phyloP scores from a whole-genome alignment of 2,888 invertebrate genomes.

The Andrena marginata region DNA sequence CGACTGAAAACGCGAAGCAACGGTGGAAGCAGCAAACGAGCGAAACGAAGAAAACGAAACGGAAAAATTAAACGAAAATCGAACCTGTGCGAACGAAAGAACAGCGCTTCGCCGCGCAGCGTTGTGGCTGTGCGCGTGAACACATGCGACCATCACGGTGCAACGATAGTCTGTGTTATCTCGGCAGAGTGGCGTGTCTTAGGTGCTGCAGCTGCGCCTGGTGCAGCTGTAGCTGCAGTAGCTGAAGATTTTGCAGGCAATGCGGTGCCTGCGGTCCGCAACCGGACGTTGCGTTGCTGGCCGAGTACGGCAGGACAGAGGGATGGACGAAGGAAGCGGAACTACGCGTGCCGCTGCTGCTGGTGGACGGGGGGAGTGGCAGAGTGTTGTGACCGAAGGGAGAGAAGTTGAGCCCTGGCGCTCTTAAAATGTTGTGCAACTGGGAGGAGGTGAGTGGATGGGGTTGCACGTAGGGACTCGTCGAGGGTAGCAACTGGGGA shows the following conservation, averaged over 20 bases:
- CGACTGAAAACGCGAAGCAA: not conserved
- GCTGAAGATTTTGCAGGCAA: slow-evolving; percentile 74
- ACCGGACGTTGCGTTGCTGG: slow-evolving; percentile 41
- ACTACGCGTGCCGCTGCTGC: slow-evolving; percentile 37
- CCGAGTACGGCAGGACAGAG: slow-evolving; percentile 65
- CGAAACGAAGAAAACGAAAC: slow-evolving; percentile 1
- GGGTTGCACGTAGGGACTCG: slow-evolving; percentile 81
- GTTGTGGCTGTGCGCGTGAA: slow-evolving; percentile 33
- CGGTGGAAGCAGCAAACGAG: not conserved
- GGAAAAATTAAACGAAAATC: slow-evolving; percentile 69
- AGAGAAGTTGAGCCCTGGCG: slow-evolving; percentile 46
- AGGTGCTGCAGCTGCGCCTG: slow-evolving; percentile 79
- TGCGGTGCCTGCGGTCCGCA: slow-evolving; percentile 67
- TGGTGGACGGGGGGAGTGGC: slow-evolving; percentile 17
- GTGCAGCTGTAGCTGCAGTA: slow-evolving; percentile 75
- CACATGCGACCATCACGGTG: slow-evolving; percentile 60
- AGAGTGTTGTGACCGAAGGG: slow-evolving; percentile 48
- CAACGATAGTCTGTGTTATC: slow-evolving; percentile 76
- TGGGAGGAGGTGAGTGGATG: slow-evolving; percentile 81
- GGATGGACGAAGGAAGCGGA: slow-evolving; percentile 71
- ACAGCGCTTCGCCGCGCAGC: slow-evolving; percentile 55
- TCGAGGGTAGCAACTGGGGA: slow-evolving; percentile 80
- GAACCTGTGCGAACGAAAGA: slow-evolving; percentile 79
- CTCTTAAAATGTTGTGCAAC: slow-evolving; percentile 77
- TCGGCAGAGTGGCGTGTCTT: slow-evolving; percentile 79